Evolutionary conservation across 1,140 invertebrate species (phyloP), one percentile per base, ranked within the genome.

Genomic region (Bombyx mandarina): DNA sequence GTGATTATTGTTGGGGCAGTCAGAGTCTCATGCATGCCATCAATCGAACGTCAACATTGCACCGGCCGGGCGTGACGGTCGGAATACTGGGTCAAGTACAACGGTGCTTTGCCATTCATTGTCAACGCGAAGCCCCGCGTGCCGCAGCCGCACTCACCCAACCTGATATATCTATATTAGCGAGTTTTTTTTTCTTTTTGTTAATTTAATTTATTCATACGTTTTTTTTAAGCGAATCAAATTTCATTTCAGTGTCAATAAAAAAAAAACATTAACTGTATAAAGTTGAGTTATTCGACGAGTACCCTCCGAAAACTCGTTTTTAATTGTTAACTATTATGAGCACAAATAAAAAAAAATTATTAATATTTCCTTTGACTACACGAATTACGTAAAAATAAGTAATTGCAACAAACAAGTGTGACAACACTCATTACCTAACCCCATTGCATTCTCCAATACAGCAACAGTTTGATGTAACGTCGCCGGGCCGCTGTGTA

Each of bases 71-170:
- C 79, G 75, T 83, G 79, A 82, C 76, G 80, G 66, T 66, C 68
- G 59, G 66, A 70, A 77, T 79, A 83, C 74, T 84, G 66, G 83
- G 83, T 86, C 83, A 86, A 86, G 83, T 79, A 86, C 83, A 83
- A 75, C 79, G 77, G 75, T 79, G 83, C 75, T 86, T 78, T 79
- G 83, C 79, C 77, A 83, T 84, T 86, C 81, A 84, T 84, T 83
- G 83, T 85, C 79, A 82, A 74, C 73, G 74, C 53, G 12, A 53
- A 50, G 6, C 58, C 45, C 50, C 47, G 57, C 7, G 52, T 51
- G 18, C 59, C 57, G 9, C 60, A 52, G 72, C 60, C 66, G 59
- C 65, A 18, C 60, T 44, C 58, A 65, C 49, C 56, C 58, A 51
- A 86, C 78, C 84, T 86, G 82, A 84, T 77, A 79, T 75, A 77